Percentiles rank a stretch among this genome's conserved stretches.
phyloP scores from a whole-genome alignment of 2,113 vertebrate species.

The Ivindomyrus marchei region DNA sequence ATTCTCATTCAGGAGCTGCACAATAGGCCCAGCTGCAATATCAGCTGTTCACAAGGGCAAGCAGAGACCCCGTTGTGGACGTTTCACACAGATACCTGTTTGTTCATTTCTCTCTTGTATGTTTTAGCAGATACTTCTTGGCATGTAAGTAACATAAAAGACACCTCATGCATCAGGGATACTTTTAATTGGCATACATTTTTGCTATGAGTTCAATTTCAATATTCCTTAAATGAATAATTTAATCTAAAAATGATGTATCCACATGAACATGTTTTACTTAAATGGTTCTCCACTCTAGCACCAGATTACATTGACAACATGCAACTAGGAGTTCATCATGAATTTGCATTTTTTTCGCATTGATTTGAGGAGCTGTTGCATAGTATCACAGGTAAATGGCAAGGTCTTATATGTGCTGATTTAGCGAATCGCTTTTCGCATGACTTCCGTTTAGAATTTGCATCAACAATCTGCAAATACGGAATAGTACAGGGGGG shows the following conservation, averaged over 20 bases:
- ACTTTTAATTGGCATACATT: not conserved
- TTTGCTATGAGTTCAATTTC: not conserved
- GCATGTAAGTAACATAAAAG: not conserved
- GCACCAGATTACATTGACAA: not conserved
- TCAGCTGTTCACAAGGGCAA: constrained; percentile 16
- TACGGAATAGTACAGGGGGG: constrained; percentile 33
- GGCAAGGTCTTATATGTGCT: constrained; percentile 23
- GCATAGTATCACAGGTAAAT: constrained; percentile 43
- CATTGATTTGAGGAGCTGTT: constrained; percentile 22
- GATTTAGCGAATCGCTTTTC: constrained; percentile 23
- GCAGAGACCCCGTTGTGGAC: not conserved
- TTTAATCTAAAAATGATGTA: not conserved
- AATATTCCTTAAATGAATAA: not conserved
- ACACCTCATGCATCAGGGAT: not conserved
- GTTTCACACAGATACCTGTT: not conserved
- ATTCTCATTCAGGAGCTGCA: constrained; percentile 42
- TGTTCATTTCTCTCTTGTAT: not conserved
- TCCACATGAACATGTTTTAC: not conserved
- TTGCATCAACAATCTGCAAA: constrained; percentile 45
- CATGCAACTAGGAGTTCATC: not conserved
- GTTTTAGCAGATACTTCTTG: not conserved
- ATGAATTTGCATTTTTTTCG: not conserved
- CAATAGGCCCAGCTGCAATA: constrained; percentile 45
- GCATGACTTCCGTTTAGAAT: constrained; percentile 41
- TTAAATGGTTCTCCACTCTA: not conserved